These are phyloP conservation scores for Neocrepidodera transversa DNA, from an alignment of 2,888 invertebrate species.

Conservation along the genomic window DNA sequence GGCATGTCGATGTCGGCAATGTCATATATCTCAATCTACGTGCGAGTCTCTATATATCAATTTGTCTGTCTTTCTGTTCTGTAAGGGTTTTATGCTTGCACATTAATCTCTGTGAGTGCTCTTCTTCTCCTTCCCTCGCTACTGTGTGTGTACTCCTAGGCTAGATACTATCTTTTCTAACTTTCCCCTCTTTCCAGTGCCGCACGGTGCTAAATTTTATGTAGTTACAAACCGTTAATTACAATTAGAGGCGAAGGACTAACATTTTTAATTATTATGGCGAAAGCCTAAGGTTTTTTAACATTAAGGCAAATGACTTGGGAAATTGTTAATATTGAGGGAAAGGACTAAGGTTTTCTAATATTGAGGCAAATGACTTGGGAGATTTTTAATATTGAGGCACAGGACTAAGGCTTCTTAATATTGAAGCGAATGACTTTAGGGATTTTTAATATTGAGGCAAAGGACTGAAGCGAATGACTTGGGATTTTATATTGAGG, in stretches of 20 bases:
- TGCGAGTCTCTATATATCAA: conserved; percentile 57
- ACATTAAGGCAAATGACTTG: no score
- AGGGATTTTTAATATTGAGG: no score
- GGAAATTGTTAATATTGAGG: no score
- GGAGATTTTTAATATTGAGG: no score
- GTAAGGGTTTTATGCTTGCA: conserved; percentile 50
- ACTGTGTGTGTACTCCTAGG: not conserved
- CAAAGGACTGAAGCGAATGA: no score
- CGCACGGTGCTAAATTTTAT: not conserved
- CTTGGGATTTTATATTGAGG: no score
- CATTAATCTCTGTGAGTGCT: conserved; percentile 58
- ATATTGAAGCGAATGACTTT: no score
- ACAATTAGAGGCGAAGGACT: not conserved
- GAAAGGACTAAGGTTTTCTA: no score
- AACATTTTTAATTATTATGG: not conserved
- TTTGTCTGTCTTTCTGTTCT: conserved; percentile 55
- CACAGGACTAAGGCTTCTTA: no score
- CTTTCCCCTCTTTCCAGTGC: not conserved
- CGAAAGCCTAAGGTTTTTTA: no score
- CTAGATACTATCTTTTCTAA: conserved; percentile 3
- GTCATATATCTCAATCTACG: conserved; percentile 58
- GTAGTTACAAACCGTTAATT: not conserved
- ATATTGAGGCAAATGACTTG: no score
- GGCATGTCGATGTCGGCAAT: conserved; percentile 51
- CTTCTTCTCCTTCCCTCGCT: conserved; percentile 17